Evolutionary conservation across 2,113 vertebrate genomes (phyloP).

Genomic region (Microcebus ravelobensis): DNA sequence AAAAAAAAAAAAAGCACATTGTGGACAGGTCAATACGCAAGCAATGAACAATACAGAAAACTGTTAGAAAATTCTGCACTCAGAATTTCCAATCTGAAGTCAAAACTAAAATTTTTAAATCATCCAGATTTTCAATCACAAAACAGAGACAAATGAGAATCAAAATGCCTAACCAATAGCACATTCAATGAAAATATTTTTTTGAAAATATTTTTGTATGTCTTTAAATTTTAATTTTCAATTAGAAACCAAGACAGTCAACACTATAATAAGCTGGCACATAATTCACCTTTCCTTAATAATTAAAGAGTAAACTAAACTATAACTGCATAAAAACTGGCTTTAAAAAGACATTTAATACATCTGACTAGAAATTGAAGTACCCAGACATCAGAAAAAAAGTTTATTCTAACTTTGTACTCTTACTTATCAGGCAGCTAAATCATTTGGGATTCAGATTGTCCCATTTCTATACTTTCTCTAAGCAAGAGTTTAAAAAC

Average conservation of each 20-base stretch:
- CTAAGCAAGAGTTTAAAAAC: slow-evolving; percentile 36
- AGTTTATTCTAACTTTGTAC: slow-evolving; percentile 23
- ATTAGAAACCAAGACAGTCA: slow-evolving; percentile 39
- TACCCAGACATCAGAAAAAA: background rate
- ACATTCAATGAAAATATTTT: background rate
- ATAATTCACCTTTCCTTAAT: slow-evolving; percentile 43
- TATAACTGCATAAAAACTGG: background rate
- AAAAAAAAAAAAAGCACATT: slow-evolving; percentile 48
- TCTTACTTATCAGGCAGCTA: slow-evolving; percentile 25
- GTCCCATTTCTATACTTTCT: background rate
- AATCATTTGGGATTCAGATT: background rate
- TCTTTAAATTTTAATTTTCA: slow-evolving; percentile 16
- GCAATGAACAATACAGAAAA: background rate
- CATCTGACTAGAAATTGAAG: slow-evolving; percentile 6
- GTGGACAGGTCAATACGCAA: slow-evolving; percentile 10
- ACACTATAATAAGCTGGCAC: background rate
- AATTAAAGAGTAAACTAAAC: slow-evolving; percentile 15
- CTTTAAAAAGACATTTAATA: slow-evolving; percentile 33
- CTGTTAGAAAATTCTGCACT: slow-evolving; percentile 23
- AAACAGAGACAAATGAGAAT: background rate
- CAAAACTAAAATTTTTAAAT: slow-evolving; percentile 32
- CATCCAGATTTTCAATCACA: slow-evolving; percentile 29
- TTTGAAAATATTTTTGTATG: background rate
- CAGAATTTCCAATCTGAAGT: slow-evolving; percentile 18
- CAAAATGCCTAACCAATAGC: slow-evolving; percentile 10